Conservation (phyloP, 2,888 invertebrate species). For the Amiota communis region DNA sequence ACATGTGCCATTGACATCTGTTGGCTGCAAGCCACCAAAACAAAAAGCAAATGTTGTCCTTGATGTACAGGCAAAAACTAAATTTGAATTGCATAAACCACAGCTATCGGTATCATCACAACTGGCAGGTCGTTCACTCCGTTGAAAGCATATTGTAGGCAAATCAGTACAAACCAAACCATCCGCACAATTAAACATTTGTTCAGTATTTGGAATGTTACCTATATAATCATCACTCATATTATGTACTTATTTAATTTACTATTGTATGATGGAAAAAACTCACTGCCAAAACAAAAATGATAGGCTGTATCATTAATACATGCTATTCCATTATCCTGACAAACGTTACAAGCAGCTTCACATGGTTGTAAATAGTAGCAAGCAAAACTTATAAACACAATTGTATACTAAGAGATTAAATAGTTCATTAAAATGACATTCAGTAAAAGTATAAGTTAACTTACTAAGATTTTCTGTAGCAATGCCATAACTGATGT, state of each 20-base stretch:
- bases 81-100: constrained; percentile 57
- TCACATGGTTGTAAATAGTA: constrained; percentile 15
- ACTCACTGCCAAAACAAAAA: constrained; percentile 62
- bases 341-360: constrained; percentile 60
- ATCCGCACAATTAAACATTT: constrained; percentile 61
- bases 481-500: neutral
- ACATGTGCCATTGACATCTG: constrained; percentile 58
- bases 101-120: constrained; percentile 68
- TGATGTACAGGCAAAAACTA: constrained; percentile 67
- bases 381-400: neutral
- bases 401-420: no score
- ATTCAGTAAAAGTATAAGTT: neutral
- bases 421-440: neutral
- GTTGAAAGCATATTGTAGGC: constrained; percentile 66
- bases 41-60: constrained; percentile 66
- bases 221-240: constrained; percentile 24
- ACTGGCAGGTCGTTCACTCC: constrained; percentile 59
- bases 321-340: constrained; percentile 64
- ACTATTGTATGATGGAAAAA: neutral
- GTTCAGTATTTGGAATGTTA: constrained; percentile 48
- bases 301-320: constrained; percentile 64
- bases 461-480: constrained; percentile 6
- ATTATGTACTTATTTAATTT: neutral
- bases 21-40: constrained; percentile 60
- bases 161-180: constrained; percentile 65